phyloP scores from a whole-genome alignment of 2,113 vertebrate genomes.

The Rafetus swinhoei region DNA sequence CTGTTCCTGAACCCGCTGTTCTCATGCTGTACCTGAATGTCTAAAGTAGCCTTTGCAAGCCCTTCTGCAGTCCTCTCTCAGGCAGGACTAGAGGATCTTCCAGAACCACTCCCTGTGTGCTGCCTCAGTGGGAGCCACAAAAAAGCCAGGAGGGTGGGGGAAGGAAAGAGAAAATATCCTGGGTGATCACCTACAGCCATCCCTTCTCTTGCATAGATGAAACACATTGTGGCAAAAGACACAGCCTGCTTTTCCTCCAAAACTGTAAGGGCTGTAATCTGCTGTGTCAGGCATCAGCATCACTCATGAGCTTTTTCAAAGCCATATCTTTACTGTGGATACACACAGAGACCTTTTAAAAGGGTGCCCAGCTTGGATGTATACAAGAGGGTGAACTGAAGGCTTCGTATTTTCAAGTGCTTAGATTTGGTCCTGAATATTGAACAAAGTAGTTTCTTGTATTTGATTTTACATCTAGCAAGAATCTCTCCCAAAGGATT shows the following conservation, averaged over 20 bases:
- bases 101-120: neutral
- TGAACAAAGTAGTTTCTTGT: neutral
- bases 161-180: neutral
- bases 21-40: neutral
- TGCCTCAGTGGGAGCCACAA: neutral
- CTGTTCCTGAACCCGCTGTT: neutral
- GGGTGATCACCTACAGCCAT: neutral
- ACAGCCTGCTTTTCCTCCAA: neutral
- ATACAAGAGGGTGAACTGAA: neutral
- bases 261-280: neutral
- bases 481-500: neutral
- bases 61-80: neutral
- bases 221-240: neutral
- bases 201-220: rapidly evolving
- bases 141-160: neutral
- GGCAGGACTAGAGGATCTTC: neutral
- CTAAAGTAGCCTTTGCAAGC: neutral
- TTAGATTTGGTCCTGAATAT: neutral
- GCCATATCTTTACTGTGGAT: neutral
- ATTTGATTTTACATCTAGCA: neutral
- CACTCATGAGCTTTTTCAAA: neutral
- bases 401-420: neutral
- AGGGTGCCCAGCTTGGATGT: neutral
- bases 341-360: neutral
- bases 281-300: neutral